Conservation (phyloP, 2,113 vertebrate species). For the Osmerus eperlanus region DNA sequence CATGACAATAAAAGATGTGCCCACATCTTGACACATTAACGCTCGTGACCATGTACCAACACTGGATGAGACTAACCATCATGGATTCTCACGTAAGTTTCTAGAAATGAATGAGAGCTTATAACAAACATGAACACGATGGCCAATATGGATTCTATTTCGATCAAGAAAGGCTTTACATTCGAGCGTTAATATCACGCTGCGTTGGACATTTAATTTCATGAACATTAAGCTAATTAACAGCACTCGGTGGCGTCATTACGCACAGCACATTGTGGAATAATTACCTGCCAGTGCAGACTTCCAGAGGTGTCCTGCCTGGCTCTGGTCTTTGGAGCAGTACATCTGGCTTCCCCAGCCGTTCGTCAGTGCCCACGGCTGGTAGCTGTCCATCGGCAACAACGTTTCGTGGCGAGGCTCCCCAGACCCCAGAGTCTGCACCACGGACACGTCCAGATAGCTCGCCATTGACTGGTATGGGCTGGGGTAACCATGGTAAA, state of each 20-base stretch:
- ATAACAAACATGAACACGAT: too few relatives aligned
- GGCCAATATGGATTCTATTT: too few relatives aligned
- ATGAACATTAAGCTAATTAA: too few relatives aligned
- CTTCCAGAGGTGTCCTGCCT: slow-evolving; percentile 86
- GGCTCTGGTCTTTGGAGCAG: slow-evolving; percentile 87
- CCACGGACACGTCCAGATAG: slow-evolving; percentile 91
- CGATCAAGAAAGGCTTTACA: too few relatives aligned
- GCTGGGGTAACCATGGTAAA: slow-evolving; percentile 87
- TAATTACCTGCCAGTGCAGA: slow-evolving; percentile 84
- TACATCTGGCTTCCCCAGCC: slow-evolving; percentile 91
- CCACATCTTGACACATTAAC: too few relatives aligned
- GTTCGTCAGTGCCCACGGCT: slow-evolving; percentile 86
- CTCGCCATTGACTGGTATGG: slow-evolving; percentile 88
- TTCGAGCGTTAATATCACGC: too few relatives aligned
- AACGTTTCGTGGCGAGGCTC: slow-evolving; percentile 84
- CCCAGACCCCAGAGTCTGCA: slow-evolving; percentile 79
- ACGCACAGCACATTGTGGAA: not conserved
- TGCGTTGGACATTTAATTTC: slow-evolving; percentile 10
- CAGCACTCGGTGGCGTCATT: too few relatives aligned
- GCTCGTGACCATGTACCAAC: too few relatives aligned
- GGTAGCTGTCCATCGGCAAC: slow-evolving; percentile 87
- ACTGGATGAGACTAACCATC: too few relatives aligned
- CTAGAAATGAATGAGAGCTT: too few relatives aligned
- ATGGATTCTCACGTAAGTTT: too few relatives aligned
- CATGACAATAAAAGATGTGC: too few relatives aligned